phyloP scores from a whole-genome alignment of 37 sponge, comb jelly and placozoan genomes.

The Agelas oroides region DNA sequence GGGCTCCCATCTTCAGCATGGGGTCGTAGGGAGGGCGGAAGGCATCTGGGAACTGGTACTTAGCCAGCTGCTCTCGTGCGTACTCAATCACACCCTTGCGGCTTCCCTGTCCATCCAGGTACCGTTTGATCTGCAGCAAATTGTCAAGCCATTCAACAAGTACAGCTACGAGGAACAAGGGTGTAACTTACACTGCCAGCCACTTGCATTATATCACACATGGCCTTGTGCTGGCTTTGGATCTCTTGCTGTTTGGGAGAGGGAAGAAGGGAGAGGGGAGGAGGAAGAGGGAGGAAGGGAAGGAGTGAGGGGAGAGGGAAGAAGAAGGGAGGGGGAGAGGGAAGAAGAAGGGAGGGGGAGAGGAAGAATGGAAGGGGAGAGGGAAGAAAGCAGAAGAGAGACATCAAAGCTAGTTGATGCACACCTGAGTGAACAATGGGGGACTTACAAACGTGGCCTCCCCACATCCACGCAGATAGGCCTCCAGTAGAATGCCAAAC shows the following conservation, averaged over 20 bases:
- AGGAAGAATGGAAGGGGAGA: background rate
- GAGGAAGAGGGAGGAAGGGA: background rate
- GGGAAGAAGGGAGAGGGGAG: background rate
- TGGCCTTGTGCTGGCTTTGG: constrained; percentile 67
- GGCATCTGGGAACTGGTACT: constrained; percentile 41
- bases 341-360: constrained; percentile 8
- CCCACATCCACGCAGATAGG: constrained; percentile 91
- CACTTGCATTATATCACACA: constrained; percentile 61
- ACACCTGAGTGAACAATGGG: too few species aligned
- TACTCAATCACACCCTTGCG: constrained; percentile 49
- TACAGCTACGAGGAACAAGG: too few species aligned
- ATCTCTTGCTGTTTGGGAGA: constrained; percentile 61
- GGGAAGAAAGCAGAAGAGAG: background rate
- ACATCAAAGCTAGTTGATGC: background rate
- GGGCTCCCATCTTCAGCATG: constrained; percentile 61
- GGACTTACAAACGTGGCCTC: constrained; percentile 75
- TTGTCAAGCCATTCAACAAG: too few species aligned
- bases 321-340: background rate
- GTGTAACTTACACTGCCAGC: constrained; percentile 65
- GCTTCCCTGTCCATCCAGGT: constrained; percentile 25
- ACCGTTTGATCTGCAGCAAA: constrained; percentile 54
- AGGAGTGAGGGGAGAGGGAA: background rate
- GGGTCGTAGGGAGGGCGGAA: constrained; percentile 84
- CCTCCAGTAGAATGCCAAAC: constrained; percentile 91
- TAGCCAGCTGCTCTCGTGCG: constrained; percentile 46